Evolutionary conservation across 2,797 vertebrate genomes (phyloP), one percentile per base, ranked within the genome.

Genomic region (Knipowitschia caucasica): DNA sequence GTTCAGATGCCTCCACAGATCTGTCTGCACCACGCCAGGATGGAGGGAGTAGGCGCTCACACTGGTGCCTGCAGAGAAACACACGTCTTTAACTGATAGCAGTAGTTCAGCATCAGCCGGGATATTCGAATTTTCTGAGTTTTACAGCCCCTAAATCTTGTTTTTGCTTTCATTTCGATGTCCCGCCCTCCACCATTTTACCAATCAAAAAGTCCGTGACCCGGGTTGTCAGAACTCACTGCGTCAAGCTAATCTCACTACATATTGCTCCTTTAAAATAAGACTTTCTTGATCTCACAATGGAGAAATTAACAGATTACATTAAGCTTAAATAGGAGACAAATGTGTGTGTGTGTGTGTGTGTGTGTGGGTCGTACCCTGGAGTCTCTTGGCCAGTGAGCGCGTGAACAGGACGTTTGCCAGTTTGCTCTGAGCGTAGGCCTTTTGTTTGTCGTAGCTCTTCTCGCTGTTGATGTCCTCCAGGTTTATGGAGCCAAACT

Each of bases 401-500:
- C 68, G 88, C 5, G 91, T 92, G 81, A 95, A 97, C 50, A 96
- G 91, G 47, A 98, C 31, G 0, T 97, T 98, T 0, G 94, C 95
- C 14, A 97, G 54, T 42, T 98, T 98, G 89, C 95, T 97, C 75
- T 98, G 93, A 2, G 91, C 80, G 64, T 98, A 98, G 10, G 94
- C 94, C 0, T 77, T 73, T 4, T 47, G 65, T 7, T 91, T 67
- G 2, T 76, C 57, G 65, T 98, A 98, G 53, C 69, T 69, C 62
- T 91, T 93, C 82, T 97, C 93, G 0, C 95, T 92, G 2, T 97
- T 93, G 29, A 97, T 88, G 73, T 98, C 92, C 0, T 95, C 91
- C 64, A 98, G 90, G 25, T 92, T 87, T 65, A 98, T 95, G 56
- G 80, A 77, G 50, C 94, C 91, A 30, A 85, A 82, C 3, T 64